These are phyloP conservation scores for Psammodynastes pulverulentus DNA, from an alignment of 2,113 vertebrate genomes.

Conservation along the genomic window DNA sequence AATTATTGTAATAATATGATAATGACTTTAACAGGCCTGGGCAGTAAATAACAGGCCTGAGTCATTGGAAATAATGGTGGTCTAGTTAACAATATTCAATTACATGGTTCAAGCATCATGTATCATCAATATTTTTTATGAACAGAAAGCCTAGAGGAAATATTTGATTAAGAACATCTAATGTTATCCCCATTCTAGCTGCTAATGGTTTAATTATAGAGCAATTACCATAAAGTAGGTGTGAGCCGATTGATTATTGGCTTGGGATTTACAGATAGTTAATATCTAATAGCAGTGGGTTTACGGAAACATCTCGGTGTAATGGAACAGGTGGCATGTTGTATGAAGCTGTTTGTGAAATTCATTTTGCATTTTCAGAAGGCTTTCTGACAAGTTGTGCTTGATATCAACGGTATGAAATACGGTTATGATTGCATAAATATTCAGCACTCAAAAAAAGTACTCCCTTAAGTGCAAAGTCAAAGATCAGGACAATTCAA, in stretches of 20 bases:
- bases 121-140: slow-evolving; percentile 11
- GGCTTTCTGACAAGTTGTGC: neutral
- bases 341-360: neutral
- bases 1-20: slow-evolving; percentile 37
- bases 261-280: neutral
- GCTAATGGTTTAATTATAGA: slow-evolving; percentile 19
- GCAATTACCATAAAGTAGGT: slow-evolving; percentile 21
- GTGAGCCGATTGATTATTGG: slow-evolving; percentile 21
- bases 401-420: neutral
- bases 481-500: slow-evolving; percentile 10
- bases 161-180: slow-evolving; percentile 9
- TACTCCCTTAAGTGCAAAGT: slow-evolving; percentile 2
- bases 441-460: slow-evolving; percentile 20
- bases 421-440: slow-evolving; percentile 33
- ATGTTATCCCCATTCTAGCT: neutral
- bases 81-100: slow-evolving; percentile 15
- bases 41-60: slow-evolving; percentile 10
- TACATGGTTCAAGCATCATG: slow-evolving; percentile 1
- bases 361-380: slow-evolving; percentile 7
- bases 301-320: slow-evolving; percentile 5
- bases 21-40: slow-evolving; percentile 28
- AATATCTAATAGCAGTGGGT: slow-evolving; percentile 6
- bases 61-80: slow-evolving; percentile 38
- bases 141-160: neutral
- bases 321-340: neutral